phyloP scores from a whole-genome alignment of 2,888 invertebrate genomes.

The Nezara viridula region DNA sequence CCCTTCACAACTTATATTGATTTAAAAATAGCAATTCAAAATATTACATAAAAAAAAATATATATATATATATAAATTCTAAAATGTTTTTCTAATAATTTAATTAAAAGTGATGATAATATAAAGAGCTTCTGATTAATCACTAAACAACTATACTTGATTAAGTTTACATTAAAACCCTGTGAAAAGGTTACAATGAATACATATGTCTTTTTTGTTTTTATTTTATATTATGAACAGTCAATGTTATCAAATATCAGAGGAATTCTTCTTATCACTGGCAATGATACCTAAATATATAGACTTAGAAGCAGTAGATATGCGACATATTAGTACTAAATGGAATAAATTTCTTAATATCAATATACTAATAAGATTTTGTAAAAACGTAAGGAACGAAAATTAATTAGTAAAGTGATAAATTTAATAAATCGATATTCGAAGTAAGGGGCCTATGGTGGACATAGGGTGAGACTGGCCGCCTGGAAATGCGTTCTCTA shows the following conservation, averaged over 20 bases:
- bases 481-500: constrained; percentile 47
- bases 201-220: not conserved
- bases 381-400: not conserved
- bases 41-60: not conserved
- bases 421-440: not conserved
- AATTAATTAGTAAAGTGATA: not conserved
- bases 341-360: not conserved
- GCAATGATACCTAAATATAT: not conserved
- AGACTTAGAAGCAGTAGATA: not conserved
- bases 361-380: not conserved
- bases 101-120: not conserved
- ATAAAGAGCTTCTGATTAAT: not conserved
- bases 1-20: constrained; percentile 12
- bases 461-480: not conserved
- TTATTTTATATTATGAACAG: not conserved
- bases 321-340: not conserved
- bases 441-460: not conserved
- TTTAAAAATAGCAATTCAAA: not conserved
- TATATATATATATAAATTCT: not conserved
- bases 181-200: not conserved
- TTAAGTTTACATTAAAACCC: not conserved
- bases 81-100: not conserved
- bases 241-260: not conserved
- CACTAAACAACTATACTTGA: not conserved
- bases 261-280: not conserved